Evolutionary conservation across 2,888 invertebrate genomes (phyloP), one percentile per base, ranked within the genome.

Genomic region (Parnassius smintheus): DNA sequence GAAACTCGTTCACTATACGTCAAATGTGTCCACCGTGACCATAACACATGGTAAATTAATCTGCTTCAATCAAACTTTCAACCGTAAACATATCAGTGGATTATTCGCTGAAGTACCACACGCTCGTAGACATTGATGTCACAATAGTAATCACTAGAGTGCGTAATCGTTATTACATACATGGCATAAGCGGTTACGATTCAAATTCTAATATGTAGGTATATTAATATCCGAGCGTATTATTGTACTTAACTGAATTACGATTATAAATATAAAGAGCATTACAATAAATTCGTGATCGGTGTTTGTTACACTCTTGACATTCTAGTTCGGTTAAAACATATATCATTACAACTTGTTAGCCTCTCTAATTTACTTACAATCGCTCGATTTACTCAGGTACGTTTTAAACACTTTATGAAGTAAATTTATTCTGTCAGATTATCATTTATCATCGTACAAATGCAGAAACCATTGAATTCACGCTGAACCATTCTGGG

Each of bases 401-500:
- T 49, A 42, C 35, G 58, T 58, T 58, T 35, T 52, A 53, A 57
- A 58, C 58, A 54, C 62, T 50, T 58, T 13, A 51, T 50, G 50
- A 59, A 25, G 50, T 55, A 63, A 63, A 62, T 62, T 59, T 63
- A 63, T 59, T n/a, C 62, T 18, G 48, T 18, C 35, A 13, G 45
- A 18, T 55, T 41, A 63, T 55, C 55, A 63, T 63, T 59, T 59
- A 63, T 55, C 50, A 62, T 50, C 41, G 62, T 59, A 63, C 41
- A 13, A 58, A 62, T 54, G n/a, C 58, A 62, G 54, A 44, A 46
- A 46, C 18, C 50, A 55, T 25, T 59, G 13, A 35, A 12, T 10
- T 25, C 9, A 35, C 45, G 54, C 10, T 46, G 45, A 59, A 55
- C 51, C 22, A 59, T 59, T 63, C 59, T 63, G 50, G 50, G 55